Evolutionary conservation across 2,113 vertebrate genomes (phyloP).

Genomic region (Myxocyprinus asiaticus): DNA sequence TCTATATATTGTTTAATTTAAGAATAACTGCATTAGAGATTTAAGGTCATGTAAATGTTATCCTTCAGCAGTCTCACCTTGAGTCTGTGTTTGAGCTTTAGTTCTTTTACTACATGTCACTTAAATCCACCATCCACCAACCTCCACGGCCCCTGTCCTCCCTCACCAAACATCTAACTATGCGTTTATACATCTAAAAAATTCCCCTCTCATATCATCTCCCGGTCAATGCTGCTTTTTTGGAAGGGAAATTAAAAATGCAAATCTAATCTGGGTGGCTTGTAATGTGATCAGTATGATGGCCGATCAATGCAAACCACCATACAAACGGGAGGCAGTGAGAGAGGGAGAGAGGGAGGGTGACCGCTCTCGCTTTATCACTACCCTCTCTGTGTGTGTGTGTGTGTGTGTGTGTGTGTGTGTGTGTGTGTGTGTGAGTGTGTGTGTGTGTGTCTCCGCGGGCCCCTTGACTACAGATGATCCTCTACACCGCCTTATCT

Average conservation of each 20-base stretch:
- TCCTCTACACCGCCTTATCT: neutral
- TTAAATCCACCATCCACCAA: constrained; percentile 22
- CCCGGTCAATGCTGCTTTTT: constrained; percentile 60
- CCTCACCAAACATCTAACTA: no score
- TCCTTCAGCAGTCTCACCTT: constrained; percentile 1
- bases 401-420: neutral
- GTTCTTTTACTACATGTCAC: neutral
- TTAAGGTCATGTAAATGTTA: constrained; percentile 26
- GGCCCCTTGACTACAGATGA: neutral
- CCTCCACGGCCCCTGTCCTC: constrained; percentile 37
- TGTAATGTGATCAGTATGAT: constrained; percentile 82
- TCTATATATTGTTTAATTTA: no score
- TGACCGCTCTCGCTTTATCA: constrained; percentile 83
- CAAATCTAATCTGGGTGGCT: constrained; percentile 87
- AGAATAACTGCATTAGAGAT: no score
- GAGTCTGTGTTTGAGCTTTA: constrained; percentile 1
- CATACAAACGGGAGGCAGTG: constrained; percentile 70
- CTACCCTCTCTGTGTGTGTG: constrained; percentile 57
- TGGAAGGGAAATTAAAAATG: constrained; percentile 90
- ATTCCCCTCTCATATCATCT: constrained; percentile 56
- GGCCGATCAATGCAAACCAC: constrained; percentile 80
- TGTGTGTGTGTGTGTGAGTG: no score
- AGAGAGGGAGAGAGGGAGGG: constrained; percentile 69
- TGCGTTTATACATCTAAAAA: constrained; percentile 40
- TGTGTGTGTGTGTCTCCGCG: no score